Evolutionary conservation across 2,113 vertebrate genomes (phyloP).

Genomic region (Gnathonemus echidnorhynchus): DNA sequence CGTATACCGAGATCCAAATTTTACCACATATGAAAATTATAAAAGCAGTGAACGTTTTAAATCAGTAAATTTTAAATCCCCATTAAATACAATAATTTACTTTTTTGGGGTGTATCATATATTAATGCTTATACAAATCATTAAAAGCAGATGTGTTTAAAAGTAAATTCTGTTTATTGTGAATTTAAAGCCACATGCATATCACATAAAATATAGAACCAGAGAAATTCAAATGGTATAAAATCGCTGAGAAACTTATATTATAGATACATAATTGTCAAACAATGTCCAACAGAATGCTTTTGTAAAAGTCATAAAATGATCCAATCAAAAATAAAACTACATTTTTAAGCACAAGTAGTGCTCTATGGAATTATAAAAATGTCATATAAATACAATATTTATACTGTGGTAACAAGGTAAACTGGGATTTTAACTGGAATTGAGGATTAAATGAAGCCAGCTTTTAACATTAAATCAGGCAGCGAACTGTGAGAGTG

Average conservation of each 20-base stretch:
- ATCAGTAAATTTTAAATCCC: not conserved
- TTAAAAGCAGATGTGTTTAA: not conserved
- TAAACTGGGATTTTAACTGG: conserved; percentile 5
- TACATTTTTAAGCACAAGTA: not conserved
- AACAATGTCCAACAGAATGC: not conserved
- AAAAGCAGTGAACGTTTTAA: not conserved
- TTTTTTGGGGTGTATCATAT: not conserved
- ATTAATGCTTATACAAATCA: not conserved
- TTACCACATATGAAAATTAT: not conserved
- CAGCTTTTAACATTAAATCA: conserved; percentile 15
- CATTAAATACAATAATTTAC: not conserved
- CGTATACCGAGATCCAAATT: not conserved
- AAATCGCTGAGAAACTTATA: not conserved
- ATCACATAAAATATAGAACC: not conserved
- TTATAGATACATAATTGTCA: not conserved
- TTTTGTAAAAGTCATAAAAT: not conserved
- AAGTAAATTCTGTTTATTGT: not conserved
- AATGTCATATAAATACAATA: not conserved
- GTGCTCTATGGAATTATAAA: not conserved
- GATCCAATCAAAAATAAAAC: not conserved
- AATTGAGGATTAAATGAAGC: not conserved
- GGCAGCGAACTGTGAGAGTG: not conserved
- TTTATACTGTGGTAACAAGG: not conserved
- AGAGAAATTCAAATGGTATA: not conserved
- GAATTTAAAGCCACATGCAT: not conserved